Evolutionary conservation across 2,113 vertebrate genomes (phyloP).

Genomic region (Rhinolophus sinicus): DNA sequence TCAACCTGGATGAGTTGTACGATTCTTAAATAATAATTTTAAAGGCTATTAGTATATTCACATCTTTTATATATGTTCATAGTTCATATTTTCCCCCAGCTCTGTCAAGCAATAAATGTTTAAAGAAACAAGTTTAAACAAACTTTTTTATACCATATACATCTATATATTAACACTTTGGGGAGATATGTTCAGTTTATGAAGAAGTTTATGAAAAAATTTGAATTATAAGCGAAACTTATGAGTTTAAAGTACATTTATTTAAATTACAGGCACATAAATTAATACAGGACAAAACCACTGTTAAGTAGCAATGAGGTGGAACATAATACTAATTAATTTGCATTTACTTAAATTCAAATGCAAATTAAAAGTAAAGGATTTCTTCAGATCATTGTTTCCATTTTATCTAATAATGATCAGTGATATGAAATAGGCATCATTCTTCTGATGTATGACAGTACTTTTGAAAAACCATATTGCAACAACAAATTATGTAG

Average conservation of each 20-base stretch:
- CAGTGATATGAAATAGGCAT: conserved; percentile 47
- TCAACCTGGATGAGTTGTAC: neutral
- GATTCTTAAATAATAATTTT: conserved; percentile 13
- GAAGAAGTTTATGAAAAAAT: neutral
- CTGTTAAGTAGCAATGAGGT: conserved; percentile 63
- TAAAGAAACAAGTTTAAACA: conserved; percentile 32
- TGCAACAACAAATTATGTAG: conserved; percentile 38
- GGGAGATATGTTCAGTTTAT: neutral
- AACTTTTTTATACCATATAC: neutral
- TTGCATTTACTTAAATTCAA: conserved; percentile 76
- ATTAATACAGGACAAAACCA: conserved; percentile 43
- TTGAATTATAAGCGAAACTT: conserved; percentile 6
- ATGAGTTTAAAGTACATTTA: neutral
- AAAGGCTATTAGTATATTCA: neutral
- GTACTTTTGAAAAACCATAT: conserved; percentile 63
- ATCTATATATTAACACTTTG: neutral
- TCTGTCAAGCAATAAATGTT: neutral
- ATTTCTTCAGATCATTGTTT: conserved; percentile 76
- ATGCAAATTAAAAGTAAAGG: conserved; percentile 71
- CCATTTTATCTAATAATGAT: conserved; percentile 73
- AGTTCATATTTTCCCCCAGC: conserved; percentile 4
- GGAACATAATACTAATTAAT: conserved; percentile 79
- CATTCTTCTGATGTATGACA: conserved; percentile 38
- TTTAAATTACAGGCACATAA: conserved; percentile 64
- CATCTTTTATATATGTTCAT: neutral